Percentiles rank a stretch among this genome's conserved stretches.
Conservation (phyloP, 2,888 invertebrate species). For the Noctua fimbriata region DNA sequence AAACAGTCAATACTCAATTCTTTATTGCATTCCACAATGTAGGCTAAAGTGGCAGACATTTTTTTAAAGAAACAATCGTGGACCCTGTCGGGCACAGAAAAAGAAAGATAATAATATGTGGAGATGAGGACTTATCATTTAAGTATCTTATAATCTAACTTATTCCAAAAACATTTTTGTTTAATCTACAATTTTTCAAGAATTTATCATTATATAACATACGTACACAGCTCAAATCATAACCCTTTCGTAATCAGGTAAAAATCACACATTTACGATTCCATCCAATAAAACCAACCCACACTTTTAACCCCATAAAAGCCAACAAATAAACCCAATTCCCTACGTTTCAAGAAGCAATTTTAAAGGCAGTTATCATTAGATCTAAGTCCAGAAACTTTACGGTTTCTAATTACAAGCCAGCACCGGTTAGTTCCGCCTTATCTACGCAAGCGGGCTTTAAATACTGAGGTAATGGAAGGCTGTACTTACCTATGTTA, state of each 20-base stretch:
- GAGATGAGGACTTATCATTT: too few relatives aligned
- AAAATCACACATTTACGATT: neutral
- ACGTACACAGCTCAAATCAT: neutral
- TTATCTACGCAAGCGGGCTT: constrained; percentile 63
- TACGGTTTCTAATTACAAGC: constrained; percentile 68
- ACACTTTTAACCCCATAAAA: constrained; percentile 35
- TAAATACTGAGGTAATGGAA: constrained; percentile 63
- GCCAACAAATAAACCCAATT: constrained; percentile 59
- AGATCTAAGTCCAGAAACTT: constrained; percentile 65
- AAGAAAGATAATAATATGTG: too few relatives aligned
- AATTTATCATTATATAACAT: too few relatives aligned
- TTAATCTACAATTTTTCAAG: too few relatives aligned
- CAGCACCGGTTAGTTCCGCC: constrained; percentile 53
- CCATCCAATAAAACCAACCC: constrained; percentile 4
- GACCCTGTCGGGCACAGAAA: too few relatives aligned
- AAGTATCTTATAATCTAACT: too few relatives aligned
- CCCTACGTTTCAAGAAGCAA: constrained; percentile 61
- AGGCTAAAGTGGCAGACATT: too few relatives aligned
- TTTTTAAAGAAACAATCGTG: too few relatives aligned
- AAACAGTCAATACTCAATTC: too few relatives aligned
- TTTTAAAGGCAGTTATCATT: constrained; percentile 65
- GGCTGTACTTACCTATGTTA: constrained; percentile 38
- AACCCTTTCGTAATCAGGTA: neutral
- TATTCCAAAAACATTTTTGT: too few relatives aligned
- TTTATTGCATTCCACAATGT: too few relatives aligned